Evolutionary conservation across 1,140 invertebrate genomes (phyloP), one percentile per base, ranked within the genome.

Genomic region (Trichomalopsis sarcophagae): DNA sequence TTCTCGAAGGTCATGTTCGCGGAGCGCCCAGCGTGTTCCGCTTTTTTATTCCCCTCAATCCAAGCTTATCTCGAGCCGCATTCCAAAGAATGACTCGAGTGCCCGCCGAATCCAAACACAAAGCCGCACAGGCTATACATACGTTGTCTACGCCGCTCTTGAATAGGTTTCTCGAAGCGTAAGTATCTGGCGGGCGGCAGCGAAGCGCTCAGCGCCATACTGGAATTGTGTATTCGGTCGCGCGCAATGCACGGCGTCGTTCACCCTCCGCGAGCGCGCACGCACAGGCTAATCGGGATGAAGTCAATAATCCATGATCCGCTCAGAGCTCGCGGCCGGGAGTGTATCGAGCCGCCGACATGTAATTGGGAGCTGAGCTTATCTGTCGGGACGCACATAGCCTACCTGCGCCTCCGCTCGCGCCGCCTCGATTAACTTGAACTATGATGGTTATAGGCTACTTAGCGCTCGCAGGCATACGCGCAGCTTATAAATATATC

Each of bases 361-460:
- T 92, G 91, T 92, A 92, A 92, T 92, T 92, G 90, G 90, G 90
- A 92, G 92, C 90, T 90, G 89, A 89, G 91, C 91, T 93, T 93
- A 93, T 92, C 92, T 89, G 87, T 88, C 89, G 74, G 86, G 85
- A 89, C 87, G 89, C 91, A 91, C 87, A 90, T 89, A 17, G 55
- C 55, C 55, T 62, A 62, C 55, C 55, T 62, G n/a, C 55, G 55
- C 55, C 55, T n/a, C 17, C 86, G 78, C 86, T 78, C 78, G 40
- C 84, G 87, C 33, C 83, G 81, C 81, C 84, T 81, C 62, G 55
- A 85, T 82, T 82, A 82, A 76, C 78, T 69, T 69, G 78, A 80
- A 80, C 62, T 44, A 80, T 80, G 40, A 44, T 44, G 17, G 76
- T 17, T 66, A 27, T 27, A 17, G 27, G 27, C 82, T 86, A 82